Base-by-base conservation (phyloP, 2,113 vertebrate genomes). In the Pampusana beccarii region DNA sequence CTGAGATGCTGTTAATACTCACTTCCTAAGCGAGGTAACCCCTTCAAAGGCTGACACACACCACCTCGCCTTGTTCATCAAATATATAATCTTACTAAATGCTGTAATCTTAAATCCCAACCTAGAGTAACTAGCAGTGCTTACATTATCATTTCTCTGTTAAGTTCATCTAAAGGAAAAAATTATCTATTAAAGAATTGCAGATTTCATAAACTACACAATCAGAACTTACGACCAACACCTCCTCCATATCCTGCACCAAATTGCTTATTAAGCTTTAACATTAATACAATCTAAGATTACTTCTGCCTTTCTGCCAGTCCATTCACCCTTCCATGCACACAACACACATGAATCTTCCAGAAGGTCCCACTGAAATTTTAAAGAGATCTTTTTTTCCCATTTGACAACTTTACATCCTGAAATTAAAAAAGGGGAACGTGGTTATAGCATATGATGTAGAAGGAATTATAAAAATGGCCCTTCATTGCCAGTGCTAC, bases 31-130 rank as follows among this genome's bases (percentile, higher is more conserved):
- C 88, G 86, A 94, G 94, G 95, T 88, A 95, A 95, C 96, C 96
- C 95, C 89, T 96, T 95, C 93, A 94, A 66, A 81, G 69, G 88
- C 88, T 97, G 96, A 90, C 86, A 91, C 91, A 56, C 89, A 96
- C 93, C 96, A 92, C 94, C 97, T 97, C 88, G 79, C 89, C 94
- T 92, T 96, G 97, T 96, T 97, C 95, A 95, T 95, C 97, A 97
- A 96, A 97, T 94, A 88, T 96, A 94, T 97, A 97, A 97, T 97
- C 97, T 97, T 97, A 96, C 97, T 98, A 97, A 98, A 95, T 97
- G 94, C 97, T 95, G 97, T 98, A 97, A 98, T 98, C 97, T 97
- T 97, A 95, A 97, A 98, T 97, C 95, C 97, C 94, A 97, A 98
- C 92, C 96, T 97, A 97, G 83, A 95, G 94, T 97, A 96, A 97